Percentiles rank a stretch among this genome's conserved stretches.
Conservation (phyloP, 2,888 invertebrate genomes). For the Trichogramma dendrolimi region DNA sequence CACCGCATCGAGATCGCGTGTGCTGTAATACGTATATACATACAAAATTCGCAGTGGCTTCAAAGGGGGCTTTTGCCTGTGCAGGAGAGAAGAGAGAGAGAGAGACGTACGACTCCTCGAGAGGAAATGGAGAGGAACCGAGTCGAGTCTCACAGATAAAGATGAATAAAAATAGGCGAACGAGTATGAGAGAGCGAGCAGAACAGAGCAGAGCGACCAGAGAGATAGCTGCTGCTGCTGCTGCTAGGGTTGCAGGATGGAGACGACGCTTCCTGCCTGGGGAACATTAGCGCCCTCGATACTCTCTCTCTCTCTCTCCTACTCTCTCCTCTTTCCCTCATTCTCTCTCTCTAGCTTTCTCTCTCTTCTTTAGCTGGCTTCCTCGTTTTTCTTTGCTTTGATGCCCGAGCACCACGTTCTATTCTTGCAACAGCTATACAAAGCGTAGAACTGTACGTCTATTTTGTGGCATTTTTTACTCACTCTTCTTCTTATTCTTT, state of each 20-base stretch:
- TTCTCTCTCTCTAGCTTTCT: conserved; percentile 8
- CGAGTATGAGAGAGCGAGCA: conserved; percentile 30
- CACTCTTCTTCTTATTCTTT: not conserved
- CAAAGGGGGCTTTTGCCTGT: too few relatives aligned
- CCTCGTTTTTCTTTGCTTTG: conserved; percentile 17
- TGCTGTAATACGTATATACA: too few relatives aligned
- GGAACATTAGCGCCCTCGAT: conserved; percentile 52
- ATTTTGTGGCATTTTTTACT: conserved; percentile 12
- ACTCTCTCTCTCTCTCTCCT: conserved; percentile 35
- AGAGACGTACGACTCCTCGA: conserved; percentile 42
- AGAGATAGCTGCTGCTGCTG: conserved; percentile 38
- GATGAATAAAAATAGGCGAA: conserved; percentile 53
- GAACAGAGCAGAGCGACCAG: conserved; percentile 5
- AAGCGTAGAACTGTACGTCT: conserved; percentile 22
- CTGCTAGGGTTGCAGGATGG: conserved; percentile 50
- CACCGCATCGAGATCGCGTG: conserved; percentile 41
- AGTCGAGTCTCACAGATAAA: conserved; percentile 53
- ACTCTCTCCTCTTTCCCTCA: conserved; percentile 10
- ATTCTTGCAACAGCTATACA: conserved; percentile 36
- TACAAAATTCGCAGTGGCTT: too few relatives aligned
- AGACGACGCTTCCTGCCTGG: conserved; percentile 51
- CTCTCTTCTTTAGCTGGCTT: conserved; percentile 13
- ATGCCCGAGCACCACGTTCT: conserved; percentile 22
- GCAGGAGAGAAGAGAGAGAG: conserved; percentile 6
- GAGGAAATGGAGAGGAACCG: conserved; percentile 54